Evolutionary conservation across 2,888 invertebrate genomes (phyloP).

Genomic region (Leptura quadrifasciata): DNA sequence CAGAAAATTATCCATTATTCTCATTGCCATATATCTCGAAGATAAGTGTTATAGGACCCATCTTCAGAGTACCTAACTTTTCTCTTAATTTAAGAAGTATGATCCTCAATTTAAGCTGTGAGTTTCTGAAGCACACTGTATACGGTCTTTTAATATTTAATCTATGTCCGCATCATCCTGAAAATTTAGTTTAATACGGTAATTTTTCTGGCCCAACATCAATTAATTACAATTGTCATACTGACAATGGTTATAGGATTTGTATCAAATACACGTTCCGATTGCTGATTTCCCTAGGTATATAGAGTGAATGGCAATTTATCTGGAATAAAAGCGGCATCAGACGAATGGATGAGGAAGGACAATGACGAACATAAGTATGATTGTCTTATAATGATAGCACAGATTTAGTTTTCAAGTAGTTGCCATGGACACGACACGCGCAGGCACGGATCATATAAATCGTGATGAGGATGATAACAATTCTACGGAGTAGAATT

Average conservation of each 20-base stretch:
- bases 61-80: too few relatives aligned
- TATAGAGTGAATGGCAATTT: conserved; percentile 19
- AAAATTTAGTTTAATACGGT: background rate
- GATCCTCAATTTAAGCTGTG: too few relatives aligned
- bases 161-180: too few relatives aligned
- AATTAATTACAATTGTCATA: background rate
- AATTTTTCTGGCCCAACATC: background rate
- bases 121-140: too few relatives aligned
- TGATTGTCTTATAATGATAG: conserved; percentile 58
- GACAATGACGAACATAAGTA: conserved; percentile 29
- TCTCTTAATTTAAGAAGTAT: too few relatives aligned
- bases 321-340: conserved; percentile 44
- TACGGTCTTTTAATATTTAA: too few relatives aligned
- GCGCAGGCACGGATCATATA: conserved; percentile 40
- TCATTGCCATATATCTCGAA: too few relatives aligned
- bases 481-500: background rate
- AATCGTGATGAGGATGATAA: conserved; percentile 8
- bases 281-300: conserved; percentile 37
- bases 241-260: background rate
- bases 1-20: too few relatives aligned
- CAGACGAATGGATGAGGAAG: conserved; percentile 34
- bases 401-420: conserved; percentile 56
- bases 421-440: conserved; percentile 64
- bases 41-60: too few relatives aligned
- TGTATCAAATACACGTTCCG: background rate